Evolutionary conservation across 2,888 invertebrate species (phyloP), one percentile per base, ranked within the genome.

Genomic region (Epicampocera succincta): DNA sequence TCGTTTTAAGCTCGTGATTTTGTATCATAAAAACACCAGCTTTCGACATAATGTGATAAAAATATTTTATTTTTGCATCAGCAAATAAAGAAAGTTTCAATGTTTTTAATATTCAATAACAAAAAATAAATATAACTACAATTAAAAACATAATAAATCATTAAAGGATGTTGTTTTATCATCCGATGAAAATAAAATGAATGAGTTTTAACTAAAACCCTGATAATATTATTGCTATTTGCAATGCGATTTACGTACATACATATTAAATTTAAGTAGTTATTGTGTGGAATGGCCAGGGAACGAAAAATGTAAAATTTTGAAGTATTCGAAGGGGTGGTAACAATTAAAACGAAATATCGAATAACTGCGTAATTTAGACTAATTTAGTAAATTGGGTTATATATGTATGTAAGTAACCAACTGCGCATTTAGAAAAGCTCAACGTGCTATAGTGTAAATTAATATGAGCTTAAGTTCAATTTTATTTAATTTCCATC

Each of bases 121-220:
- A 44, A 17, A 33, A 48, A 25, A 21, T 40, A 46, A 38, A 44
- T 33, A 46, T 50, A n/a, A n/a, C n/a, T 66, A 56, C 19, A 66
- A 44, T 19, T 46, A 46, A 44, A 48, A 6, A 9, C 33, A 33
- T 9, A 33, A 6, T 29, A 76, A 56, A 29, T 33, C 52, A 63
- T 61, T 68, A 73, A 77, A 81, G 81, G 81, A 81, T 77, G 81
- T 73, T 44, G 68, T 75, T 68, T 61, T 77, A 71, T 73, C 76
- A 33, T 65, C 61, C 42, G 4, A 33, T 68, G 6, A 52, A 48
- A 13, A 38, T 33, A 44, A 75, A 40, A 52, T n/a, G 63, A n/a
- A 3, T 40, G 13, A 63, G 48, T 33, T 29, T 46, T 63, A 17
- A 15, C 44, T 12, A 12, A 61, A 42, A 29, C 12, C 12, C 25